Evolutionary conservation across 2,113 vertebrate genomes (phyloP), one percentile per base, ranked within the genome.

Genomic region (Pachycephala philippinensis): DNA sequence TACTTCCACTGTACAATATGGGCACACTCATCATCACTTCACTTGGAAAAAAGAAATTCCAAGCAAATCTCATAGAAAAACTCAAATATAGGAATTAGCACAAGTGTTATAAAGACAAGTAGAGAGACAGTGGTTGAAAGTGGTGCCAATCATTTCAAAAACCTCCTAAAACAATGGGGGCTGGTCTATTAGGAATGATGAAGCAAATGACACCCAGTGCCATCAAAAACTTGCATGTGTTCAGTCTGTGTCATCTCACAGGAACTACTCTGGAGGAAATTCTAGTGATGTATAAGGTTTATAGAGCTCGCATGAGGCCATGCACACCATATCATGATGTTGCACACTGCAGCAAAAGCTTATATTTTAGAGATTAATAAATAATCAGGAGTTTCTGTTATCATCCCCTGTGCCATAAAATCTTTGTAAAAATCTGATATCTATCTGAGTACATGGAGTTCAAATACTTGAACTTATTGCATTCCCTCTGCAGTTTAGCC

Each of bases 31-130:
- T 45, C 5, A 18, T 37, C 11, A 23, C 13, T 82, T 42, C 8
- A 7, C 2, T 8, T 33, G 11, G 5, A 52, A 85, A 64, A 69
- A 16, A 72, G 13, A 69, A 40, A n/a, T 49, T 70, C 13, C 26
- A 75, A 50, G 39, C 2, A 39, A 84, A 59, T 44, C 4, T n/a
- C 44, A 10, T 21, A 24, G 47, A 71, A 71, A 80, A 71, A 9
- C 1, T 76, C 0, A n/a, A 70, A 40, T 21, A 0, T 26, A 42
- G 7, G 27, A 66, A 44, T 27, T 61, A 77, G 2, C 3, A 4
- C 11, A 74, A 57, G 8, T 27, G 8, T 35, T 69, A 64, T 5
- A 20, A 15, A 79, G 21, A 5, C 19, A 82, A 45, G 45, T 15
- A 61, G n/a, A 64, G 28, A 69, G 8, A 35, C 2, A 44, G 9